Conservation (phyloP, 2,888 invertebrate species). For the Napeogenes sylphis region DNA sequence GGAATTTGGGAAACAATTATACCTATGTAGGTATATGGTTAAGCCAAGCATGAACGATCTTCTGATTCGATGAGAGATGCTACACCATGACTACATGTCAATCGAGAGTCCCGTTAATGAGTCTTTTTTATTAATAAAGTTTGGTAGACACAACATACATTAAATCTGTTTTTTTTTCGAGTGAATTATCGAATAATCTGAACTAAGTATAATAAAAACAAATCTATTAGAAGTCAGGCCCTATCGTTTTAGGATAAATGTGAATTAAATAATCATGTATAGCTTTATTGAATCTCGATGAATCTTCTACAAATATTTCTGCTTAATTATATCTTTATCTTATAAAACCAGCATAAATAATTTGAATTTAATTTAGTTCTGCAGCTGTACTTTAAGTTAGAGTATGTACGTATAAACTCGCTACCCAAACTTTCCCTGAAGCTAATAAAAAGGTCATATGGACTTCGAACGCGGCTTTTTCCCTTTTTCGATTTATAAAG, state of each 20-base stretch:
- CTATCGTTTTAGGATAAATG: conserved; percentile 2
- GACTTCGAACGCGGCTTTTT: not conserved
- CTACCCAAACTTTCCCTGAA: not conserved
- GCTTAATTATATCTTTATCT: not conserved
- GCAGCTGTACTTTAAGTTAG: not conserved
- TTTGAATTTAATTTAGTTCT: not conserved
- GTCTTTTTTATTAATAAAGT: too few species aligned
- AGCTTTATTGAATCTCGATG: conserved; percentile 1
- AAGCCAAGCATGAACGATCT: too few species aligned
- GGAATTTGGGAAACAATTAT: too few species aligned
- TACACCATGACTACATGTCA: too few species aligned
- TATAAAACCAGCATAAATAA: not conserved
- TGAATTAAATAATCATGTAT: not conserved
- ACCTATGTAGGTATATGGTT: too few species aligned
- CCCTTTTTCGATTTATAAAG: conserved; percentile 2
- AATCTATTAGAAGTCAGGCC: not conserved
- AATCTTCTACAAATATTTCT: not conserved
- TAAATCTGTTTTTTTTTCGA: too few species aligned
- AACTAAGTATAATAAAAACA: not conserved
- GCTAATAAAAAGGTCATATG: conserved; percentile 7
- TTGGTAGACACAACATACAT: too few species aligned
- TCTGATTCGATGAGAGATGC: too few species aligned
- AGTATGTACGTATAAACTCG: conserved; percentile 1
- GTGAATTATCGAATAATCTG: too few species aligned
- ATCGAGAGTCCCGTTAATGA: too few species aligned